Base-by-base conservation (phyloP, 2,888 invertebrate genomes). In the Lymantria monacha region DNA sequence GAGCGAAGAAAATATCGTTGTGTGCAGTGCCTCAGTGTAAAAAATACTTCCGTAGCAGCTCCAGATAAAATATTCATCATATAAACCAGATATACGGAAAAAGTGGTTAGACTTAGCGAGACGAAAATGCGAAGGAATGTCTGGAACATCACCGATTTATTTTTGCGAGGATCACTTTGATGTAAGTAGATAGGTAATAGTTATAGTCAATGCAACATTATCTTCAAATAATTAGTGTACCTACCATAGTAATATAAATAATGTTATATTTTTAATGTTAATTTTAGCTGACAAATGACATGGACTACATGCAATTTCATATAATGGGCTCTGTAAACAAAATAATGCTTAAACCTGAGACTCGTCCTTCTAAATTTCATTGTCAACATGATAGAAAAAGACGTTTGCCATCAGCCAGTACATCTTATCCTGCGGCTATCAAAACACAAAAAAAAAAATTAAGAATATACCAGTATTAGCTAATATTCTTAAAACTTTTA, bases 291-390 rank as follows among this genome's bases (percentile, higher is more conserved):
- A 68, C 70, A 50, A 69, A 67, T 61, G 69, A 73, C 59, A 73
- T 75, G 73, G 63, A 74, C 59, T 74, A 58, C 52, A 70, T 69
- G 61, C 15, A 66, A 11, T 72, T 74, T 51, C 66, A 64, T 63
- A 30, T 74, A 44, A 76, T 76, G 72, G 74, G 72, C 0, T 61
- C 63, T 0, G 69, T 76, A 7, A 67, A 72, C 36, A 63, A 70
- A 45, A 52, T 75, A 0, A 69, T 66, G 10, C 69, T 72, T 66
- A 71, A 70, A 60, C 63, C 67, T 44, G 72, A 66, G 0, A 71
- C 70, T 55, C 44, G 69, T 1, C 74, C 71, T 12, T 55, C 22
- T 37, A 72, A 66, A 66, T 73, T 69, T 70, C 10, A 10, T 14
- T 74, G 71, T 42, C 74, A 72, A 60, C 12, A 57, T 44, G 68